These are phyloP conservation scores for Tetraodon nigroviridis DNA, from an alignment of 2,113 vertebrate genomes.

Conservation along the genomic window DNA sequence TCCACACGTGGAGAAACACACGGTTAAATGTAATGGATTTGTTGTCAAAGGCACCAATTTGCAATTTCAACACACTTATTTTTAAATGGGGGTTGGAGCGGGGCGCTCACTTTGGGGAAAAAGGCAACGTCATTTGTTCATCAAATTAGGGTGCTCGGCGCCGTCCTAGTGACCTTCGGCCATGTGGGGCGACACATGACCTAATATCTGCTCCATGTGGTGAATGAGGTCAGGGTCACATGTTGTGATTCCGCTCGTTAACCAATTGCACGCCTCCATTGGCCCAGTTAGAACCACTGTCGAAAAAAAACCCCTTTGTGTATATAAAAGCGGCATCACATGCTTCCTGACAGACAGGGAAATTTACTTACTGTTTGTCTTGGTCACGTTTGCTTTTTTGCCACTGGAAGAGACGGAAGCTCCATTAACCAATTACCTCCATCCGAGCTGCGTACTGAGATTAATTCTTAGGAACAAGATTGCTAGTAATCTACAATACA, in stretches of 20 bases:
- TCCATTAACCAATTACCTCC: too few species aligned
- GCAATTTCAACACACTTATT: constrained; percentile 8
- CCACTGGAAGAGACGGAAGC: too few species aligned
- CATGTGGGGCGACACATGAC: neutral
- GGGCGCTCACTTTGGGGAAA: neutral
- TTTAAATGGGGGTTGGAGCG: neutral
- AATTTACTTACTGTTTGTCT: too few species aligned
- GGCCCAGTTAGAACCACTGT: constrained; percentile 1
- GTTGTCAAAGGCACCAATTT: constrained; percentile 19
- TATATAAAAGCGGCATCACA: constrained; percentile 1
- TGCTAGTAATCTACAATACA: neutral
- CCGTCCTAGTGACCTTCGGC: constrained; percentile 23
- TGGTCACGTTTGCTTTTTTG: too few species aligned
- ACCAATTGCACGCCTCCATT: constrained; percentile 22
- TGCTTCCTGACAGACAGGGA: too few species aligned
- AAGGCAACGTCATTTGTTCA: constrained; percentile 21
- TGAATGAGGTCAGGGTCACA: constrained; percentile 22
- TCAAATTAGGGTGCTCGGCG: constrained; percentile 12
- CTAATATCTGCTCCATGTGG: constrained; percentile 31
- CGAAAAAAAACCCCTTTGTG: neutral
- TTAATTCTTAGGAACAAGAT: too few species aligned
- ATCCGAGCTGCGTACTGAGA: too few species aligned
- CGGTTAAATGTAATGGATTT: constrained; percentile 26
- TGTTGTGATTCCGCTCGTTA: constrained; percentile 31
- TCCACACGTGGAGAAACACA: constrained; percentile 20